phyloP scores from a whole-genome alignment of 1,140 invertebrate species.

The Drosophila cardini region DNA sequence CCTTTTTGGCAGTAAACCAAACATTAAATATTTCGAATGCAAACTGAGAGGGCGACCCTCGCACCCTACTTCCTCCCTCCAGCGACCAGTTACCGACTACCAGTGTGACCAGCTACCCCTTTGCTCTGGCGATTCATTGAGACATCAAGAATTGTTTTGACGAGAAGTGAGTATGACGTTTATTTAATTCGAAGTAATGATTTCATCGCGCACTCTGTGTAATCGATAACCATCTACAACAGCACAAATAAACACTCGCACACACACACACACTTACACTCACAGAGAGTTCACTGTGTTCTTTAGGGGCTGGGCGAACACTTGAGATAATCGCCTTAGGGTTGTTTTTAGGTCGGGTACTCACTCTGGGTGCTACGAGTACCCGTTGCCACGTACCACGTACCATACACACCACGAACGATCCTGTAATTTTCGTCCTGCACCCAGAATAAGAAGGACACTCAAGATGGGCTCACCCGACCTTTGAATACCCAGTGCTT shows the following conservation, averaged over 20 bases:
- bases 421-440: slow-evolving; percentile 72
- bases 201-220: slow-evolving; percentile 81
- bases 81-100: neutral
- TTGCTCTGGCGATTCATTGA: slow-evolving; percentile 54
- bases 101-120: neutral
- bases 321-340: slow-evolving; percentile 84
- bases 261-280: slow-evolving; percentile 10
- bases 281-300: slow-evolving; percentile 38
- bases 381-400: slow-evolving; percentile 47
- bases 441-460: slow-evolving; percentile 15
- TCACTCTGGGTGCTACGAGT: slow-evolving; percentile 25
- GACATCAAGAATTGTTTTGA: slow-evolving; percentile 72
- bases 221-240: slow-evolving; percentile 81
- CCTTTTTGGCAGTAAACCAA: slow-evolving; percentile 37
- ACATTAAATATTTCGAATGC: slow-evolving; percentile 13
- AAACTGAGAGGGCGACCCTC: slow-evolving; percentile 11
- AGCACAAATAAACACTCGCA: slow-evolving; percentile 34
- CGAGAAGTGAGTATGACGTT: slow-evolving; percentile 80
- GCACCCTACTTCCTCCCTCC: slow-evolving; percentile 16
- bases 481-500: no score
- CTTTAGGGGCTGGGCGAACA: slow-evolving; percentile 58
- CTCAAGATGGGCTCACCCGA: no score
- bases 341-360: slow-evolving; percentile 70
- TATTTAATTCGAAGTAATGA: slow-evolving; percentile 84
- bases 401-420: slow-evolving; percentile 72